Evolutionary conservation across 2,888 invertebrate species (phyloP), one percentile per base, ranked within the genome.

Genomic region (Dastarcus helophoroides): DNA sequence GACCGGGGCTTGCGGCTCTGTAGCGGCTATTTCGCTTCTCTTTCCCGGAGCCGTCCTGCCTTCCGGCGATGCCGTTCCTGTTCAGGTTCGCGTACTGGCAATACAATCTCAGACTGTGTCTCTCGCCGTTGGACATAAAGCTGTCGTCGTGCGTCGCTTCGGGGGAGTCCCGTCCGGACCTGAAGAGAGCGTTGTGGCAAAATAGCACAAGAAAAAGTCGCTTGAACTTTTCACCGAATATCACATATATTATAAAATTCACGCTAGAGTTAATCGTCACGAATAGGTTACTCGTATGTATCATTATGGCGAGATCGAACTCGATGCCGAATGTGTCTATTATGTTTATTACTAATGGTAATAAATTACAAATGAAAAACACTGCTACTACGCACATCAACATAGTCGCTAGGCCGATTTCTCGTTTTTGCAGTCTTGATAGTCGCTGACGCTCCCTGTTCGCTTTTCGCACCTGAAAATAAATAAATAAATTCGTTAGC

Each of bases 241-340:
- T 93, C 42, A 94, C 93, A 66, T 97, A 97, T 48, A 97, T 91
- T 42, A 97, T 78, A 60, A 97, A 95, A 65, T 97, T 97, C 39
- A 94, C 88, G 54, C 93, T 91, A 53, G 93, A 93, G 67, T 97
- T 97, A 58, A 95, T 79, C 40, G 91, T 94, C 33, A 97, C 93
- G 39, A 95, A 71, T 32, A 95, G 73, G 64, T 97, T 95, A 54
- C 85, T 88, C 19, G 75, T 71, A 52, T 83, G 80, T 30, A 88
- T 79, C 48, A 86, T 66, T 50, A 76, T 73, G 26, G 43, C 41
- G 12, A 50, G 26, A 47, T 79, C 75, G 42, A 73, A 67, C 32
- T 46, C 27, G 28, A 50, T 65, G 35, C 67, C 66, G 51, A 89
- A 85, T 22, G 83, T 80, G 60, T 94, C 85, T 52, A 84, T 71